Conservation (phyloP, 2,113 vertebrate species). For the Esox niger region DNA sequence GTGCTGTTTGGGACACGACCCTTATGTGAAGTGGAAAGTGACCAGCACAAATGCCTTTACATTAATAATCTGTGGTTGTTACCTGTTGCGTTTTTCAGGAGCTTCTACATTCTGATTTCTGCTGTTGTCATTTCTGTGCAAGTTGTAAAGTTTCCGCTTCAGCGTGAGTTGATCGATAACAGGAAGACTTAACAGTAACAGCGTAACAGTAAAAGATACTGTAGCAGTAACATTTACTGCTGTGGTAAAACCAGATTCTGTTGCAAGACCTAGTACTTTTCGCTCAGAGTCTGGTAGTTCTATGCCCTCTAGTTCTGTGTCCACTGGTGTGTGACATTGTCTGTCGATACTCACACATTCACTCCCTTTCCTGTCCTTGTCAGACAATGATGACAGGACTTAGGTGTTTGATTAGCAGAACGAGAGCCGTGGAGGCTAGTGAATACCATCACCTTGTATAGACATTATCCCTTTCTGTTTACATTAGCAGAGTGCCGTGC, state of each 20-base stretch:
- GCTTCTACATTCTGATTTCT: no score
- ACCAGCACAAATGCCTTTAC: no score
- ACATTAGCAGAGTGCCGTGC: slow-evolving; percentile 38
- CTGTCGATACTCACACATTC: slow-evolving; percentile 2
- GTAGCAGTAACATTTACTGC: no score
- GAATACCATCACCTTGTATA: slow-evolving; percentile 76
- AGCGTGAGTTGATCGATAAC: no score
- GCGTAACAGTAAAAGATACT: no score
- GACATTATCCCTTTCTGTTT: slow-evolving; percentile 51
- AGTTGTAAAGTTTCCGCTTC: no score
- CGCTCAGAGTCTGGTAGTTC: not conserved
- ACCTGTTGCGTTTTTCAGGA: no score
- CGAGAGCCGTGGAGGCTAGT: slow-evolving; percentile 39
- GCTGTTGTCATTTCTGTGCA: no score
- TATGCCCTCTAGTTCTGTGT: slow-evolving; percentile 18
- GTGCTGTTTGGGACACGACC: not conserved
- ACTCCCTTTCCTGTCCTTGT: slow-evolving; percentile 32
- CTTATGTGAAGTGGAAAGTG: no score
- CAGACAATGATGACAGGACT: slow-evolving; percentile 51
- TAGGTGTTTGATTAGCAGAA: slow-evolving; percentile 33
- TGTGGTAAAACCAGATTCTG: not conserved
- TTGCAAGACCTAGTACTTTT: not conserved
- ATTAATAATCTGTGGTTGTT: no score
- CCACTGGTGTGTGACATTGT: slow-evolving; percentile 26
- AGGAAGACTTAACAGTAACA: no score